These are phyloP conservation scores for Enteromius unitaeniatus DNA, from an alignment of 2,797 vertebrate species.

Conservation along the genomic window DNA sequence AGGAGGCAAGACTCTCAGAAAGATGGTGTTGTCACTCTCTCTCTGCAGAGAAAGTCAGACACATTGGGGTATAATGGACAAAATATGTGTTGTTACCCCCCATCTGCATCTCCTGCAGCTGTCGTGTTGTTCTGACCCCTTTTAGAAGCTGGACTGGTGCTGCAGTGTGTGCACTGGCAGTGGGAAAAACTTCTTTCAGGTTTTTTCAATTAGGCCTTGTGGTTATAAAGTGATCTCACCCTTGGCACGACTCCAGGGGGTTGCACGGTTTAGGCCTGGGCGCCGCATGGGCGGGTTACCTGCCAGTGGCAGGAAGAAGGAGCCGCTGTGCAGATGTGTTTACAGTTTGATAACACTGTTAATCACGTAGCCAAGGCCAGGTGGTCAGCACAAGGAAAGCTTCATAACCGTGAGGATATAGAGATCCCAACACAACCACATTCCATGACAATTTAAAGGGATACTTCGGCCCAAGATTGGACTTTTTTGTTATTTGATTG, in stretches of 20 bases:
- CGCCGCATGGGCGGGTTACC: conserved; percentile 84
- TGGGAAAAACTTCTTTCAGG: conserved; percentile 70
- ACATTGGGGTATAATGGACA: conserved; percentile 15
- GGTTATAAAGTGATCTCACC: conserved; percentile 86
- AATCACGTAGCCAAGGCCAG: conserved; percentile 55
- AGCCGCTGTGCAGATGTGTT: conserved; percentile 75
- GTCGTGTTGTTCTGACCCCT: conserved; percentile 31
- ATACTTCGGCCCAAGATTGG: not conserved
- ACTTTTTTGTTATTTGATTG: not conserved
- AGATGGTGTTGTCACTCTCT: conserved; percentile 28
- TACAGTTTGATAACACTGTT: conserved; percentile 81
- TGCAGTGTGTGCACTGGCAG: conserved; percentile 50
- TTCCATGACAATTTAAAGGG: not conserved
- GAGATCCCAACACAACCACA: not conserved
- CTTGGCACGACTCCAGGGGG: conserved; percentile 82
- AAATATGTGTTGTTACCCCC: conserved; percentile 19
- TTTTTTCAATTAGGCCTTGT: conserved; percentile 86
- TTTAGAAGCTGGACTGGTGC: conserved; percentile 51
- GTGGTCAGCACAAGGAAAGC: conserved; percentile 8
- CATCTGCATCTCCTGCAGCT: conserved; percentile 36
- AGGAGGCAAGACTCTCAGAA: conserved; percentile 70
- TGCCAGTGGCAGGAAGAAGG: conserved; percentile 81
- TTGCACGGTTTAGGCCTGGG: conserved; percentile 77
- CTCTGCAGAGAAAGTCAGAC: conserved; percentile 32
- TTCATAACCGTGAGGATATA: conserved; percentile 21